These are phyloP conservation scores for Tricholaema leucomelas DNA, from an alignment of 2,113 vertebrate genomes.

Conservation along the genomic window DNA sequence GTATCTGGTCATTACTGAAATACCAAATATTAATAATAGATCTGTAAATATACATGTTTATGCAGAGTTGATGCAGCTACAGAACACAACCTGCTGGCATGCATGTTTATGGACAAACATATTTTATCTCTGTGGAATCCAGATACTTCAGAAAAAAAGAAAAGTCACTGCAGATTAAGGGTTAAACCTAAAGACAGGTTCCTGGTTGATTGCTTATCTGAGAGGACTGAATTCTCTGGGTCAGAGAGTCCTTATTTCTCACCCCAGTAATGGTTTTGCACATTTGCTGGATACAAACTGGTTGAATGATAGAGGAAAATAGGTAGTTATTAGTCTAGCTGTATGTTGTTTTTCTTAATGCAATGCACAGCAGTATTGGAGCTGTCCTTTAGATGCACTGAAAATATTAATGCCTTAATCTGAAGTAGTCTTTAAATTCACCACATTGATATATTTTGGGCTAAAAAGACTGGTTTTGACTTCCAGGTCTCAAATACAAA, in stretches of 20 bases:
- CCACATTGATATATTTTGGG: constrained; percentile 3
- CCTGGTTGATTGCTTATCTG: not conserved
- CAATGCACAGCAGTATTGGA: not conserved
- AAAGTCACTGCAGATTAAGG: not conserved
- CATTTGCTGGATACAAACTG: not conserved
- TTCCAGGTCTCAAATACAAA: constrained; percentile 2
- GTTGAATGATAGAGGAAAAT: not conserved
- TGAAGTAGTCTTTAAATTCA: not conserved
- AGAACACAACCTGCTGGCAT: not conserved
- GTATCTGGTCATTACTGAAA: not conserved
- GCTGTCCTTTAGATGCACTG: not conserved
- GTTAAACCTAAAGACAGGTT: not conserved
- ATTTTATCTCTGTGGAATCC: not conserved
- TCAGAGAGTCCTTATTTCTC: not conserved
- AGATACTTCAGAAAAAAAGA: not conserved
- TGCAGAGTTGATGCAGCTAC: not conserved
- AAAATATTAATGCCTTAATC: not conserved
- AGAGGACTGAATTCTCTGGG: not conserved
- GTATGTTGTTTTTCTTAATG: constrained; percentile 6
- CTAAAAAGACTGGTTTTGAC: constrained; percentile 15
- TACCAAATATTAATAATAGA: not conserved
- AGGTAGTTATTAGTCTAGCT: not conserved
- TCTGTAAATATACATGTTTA: constrained; percentile 6
- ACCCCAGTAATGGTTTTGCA: not conserved
- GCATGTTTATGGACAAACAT: not conserved